Evolutionary conservation across 2,797 vertebrate species (phyloP), one percentile per base, ranked within the genome.

Genomic region (Pipistrellus pygmaeus): DNA sequence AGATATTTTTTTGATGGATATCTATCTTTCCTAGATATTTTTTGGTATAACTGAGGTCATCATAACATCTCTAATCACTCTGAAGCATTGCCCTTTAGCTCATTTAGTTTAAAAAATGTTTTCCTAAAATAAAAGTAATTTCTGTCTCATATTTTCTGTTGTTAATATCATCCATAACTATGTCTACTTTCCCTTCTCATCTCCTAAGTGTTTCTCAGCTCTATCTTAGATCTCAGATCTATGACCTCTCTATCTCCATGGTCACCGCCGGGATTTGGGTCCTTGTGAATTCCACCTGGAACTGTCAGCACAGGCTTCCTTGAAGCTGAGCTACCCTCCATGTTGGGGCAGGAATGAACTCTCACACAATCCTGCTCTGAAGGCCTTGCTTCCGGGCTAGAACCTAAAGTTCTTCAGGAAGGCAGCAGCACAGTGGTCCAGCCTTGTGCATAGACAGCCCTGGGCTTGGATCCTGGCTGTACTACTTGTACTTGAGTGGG

Each of bases 61-160:
- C 25, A 57, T 30, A n/a, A 71, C 2, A 38, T 57, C 72, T 89
- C 13, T 77, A 86, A 73, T 64, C 38, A 55, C 8, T 57, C 72
- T 83, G 64, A 89, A 51, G 21, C 15, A 68, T 48, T 48, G 25
- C 21, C 55, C 71, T 91, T 91, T 6, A 21, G 55, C 12, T 44
- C n/a, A 35, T 69, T 93, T 82, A 60, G 53, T 75, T 93, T 83
- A 71, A 91, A 88, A 95, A 20, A 38, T 46, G 11, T 89, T 89
- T 89, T 85, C 5, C 6, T 89, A 48, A 91, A 89, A 78, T 62
- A 77, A 88, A 88, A 91, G 3, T 85, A 32, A 60, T 57, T 88
- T 90, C 10, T 80, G 68, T 90, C 38, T 85, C 20, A n/a, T 62
- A 69, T 84, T 80, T 66, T 20, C n/a, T 11, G n/a, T 64, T 57